Base-by-base conservation (phyloP, 2,797 vertebrate species). In the Astyanax mexicanus region DNA sequence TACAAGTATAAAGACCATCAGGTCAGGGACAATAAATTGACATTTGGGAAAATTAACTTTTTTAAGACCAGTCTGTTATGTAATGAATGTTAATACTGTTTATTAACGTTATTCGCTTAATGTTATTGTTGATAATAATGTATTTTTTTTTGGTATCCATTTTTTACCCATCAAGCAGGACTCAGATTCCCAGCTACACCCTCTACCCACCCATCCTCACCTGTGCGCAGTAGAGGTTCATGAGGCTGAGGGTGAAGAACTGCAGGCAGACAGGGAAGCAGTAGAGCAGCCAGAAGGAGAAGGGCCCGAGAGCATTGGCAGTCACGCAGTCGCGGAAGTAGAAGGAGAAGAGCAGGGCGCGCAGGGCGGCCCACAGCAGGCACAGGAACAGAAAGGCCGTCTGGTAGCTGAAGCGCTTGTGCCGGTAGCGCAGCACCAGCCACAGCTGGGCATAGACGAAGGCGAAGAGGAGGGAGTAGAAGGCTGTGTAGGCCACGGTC, bases 181-280 rank as follows among this genome's bases (percentile, higher is more conserved):
- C 42, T 13, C 4, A 12, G 3, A 44, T 44, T 44, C 17, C 42
- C 15, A 44, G 54, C 15, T 25, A 17, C 19, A 68, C 88, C 57
- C 32, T 27, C 4, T 38, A 32, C 29, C 15, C 15, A 3, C 45
- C 29, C 15, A 3, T 45, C 29, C 78, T 94, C 93, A 98, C 97
- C 97, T 98, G 96, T 45, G 94, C 94, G 82, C 97, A 97, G 91
- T 98, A 99, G 15, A 99, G 92, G 90, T 98, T 98, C 95, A 98
- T 96, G 85, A 99, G 93, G 76, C 96, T 95, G 87, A 99, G 93
- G 0, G 96, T 99, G 92, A 98, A 98, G 94, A 99, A 99, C 93
- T 99, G 97, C 27, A 99, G 95, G 88, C 97, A 99, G 58, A 98
- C 96, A 0, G 97, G 97, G 83, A 95, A 95, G 91, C 97, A 99